Conservation (phyloP, 2,797 vertebrate genomes). For the Brotogeris chrysoptera region DNA sequence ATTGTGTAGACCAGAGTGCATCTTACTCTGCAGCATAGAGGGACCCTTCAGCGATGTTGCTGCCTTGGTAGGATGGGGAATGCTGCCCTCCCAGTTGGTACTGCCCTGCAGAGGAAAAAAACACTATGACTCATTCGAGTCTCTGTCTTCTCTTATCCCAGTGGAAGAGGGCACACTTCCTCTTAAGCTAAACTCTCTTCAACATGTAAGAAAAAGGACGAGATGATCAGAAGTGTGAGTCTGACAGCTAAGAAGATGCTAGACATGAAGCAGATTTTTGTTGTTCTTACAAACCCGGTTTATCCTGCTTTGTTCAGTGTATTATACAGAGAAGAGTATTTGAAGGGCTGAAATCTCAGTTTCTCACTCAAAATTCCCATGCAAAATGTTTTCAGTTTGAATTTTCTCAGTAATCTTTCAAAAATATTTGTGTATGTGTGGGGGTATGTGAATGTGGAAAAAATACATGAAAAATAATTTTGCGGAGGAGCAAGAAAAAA, state of each 20-base stretch:
- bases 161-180: not conserved
- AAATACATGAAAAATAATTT: not conserved
- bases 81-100: not conserved
- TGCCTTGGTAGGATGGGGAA: not conserved
- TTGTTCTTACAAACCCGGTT: not conserved
- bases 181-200: not conserved
- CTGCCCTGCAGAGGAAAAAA: not conserved
- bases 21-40: not conserved
- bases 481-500: not conserved
- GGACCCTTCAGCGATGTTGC: fast-evolving
- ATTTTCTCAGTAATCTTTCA: not conserved
- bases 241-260: constrained; percentile 14
- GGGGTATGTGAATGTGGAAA: not conserved
- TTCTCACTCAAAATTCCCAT: not conserved
- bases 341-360: not conserved
- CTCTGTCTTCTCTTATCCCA: not conserved
- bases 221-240: not conserved
- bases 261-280: constrained; percentile 14
- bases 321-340: not conserved
- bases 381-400: not conserved
- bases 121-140: fast-evolving
- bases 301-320: not conserved
- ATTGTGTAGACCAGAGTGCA: fast-evolving
- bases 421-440: not conserved
- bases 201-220: not conserved